Base-by-base conservation (phyloP, 2,113 vertebrate species). In the Tonatia bakeri region DNA sequence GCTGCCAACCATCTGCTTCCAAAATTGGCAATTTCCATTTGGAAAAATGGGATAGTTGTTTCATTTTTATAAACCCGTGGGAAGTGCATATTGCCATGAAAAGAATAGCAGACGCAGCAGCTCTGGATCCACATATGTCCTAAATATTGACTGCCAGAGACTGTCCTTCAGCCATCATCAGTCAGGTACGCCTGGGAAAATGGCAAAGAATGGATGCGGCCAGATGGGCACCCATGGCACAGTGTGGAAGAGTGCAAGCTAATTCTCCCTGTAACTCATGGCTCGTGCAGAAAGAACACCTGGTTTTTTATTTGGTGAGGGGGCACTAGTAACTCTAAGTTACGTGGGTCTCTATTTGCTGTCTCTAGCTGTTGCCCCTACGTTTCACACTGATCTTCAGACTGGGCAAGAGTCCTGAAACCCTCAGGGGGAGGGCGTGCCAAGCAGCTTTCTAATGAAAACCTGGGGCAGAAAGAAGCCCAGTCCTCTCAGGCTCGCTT, bases 1-100 rank as follows among this genome's bases (percentile, higher is more conserved):
- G 73, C 50, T 52, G 59, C n/a, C 72, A 87, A 43, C 3, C 59
- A 73, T 88, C 67, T 87, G 33, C 43, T 85, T 73, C 33, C 52
- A 73, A 79, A 85, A 28, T 7, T 54, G 50, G 73, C 31, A 67
- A 59, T 82, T 75, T 96, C 81, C 40, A 6, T 50, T 93, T 70
- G 83, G 87, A 88, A 75, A 79, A 64, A 64, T 1, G n/a, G 69
- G 43, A 36, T 13, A 67, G n/a, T 77, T 73, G 56, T 45, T 94
- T 84, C 17, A 8, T 40, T 56, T 88, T 88, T 64, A 45, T 88
- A 70, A 95, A 61, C 28, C 77, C 22, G 3, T n/a, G 40, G 45
- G 65, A 84, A 50, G 38, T 31, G 20, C 64, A 31, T 3, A 5
- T 3, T 52, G 65, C 24, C n/a, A 16, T 17, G 38, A 40, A 38